Base-by-base conservation (phyloP, 1,140 invertebrate genomes). In the Eulimnadia texana region DNA sequence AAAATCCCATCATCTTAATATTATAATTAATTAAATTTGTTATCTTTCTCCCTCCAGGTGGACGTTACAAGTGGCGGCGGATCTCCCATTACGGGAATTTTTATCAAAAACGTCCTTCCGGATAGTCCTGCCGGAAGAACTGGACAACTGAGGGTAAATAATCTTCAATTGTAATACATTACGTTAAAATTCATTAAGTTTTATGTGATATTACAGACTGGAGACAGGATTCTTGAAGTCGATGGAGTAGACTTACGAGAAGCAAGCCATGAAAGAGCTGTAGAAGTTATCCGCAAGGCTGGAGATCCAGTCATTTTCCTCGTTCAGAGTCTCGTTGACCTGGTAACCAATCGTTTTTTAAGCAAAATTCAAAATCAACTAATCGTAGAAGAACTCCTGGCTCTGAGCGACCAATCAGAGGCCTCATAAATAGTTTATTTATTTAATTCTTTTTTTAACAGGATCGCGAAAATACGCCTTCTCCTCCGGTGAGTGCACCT, bases 31-130 rank as follows among this genome's bases (percentile, higher is more conserved):
- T 51, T 23, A 51, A 6, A 22, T 3, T 1, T 6, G n/a, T 51
- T 51, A 47, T n/a, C n/a, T n/a, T 47, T 11, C 42, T 47, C 24
- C 50, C 3, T 51, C 16, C 16, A 57, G 55, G 55, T 57, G 2
- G 55, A 59, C 2, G 55, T 42, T 0, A 23, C 54, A 16, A 57
- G 27, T 54, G 69, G 74, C 53, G 33, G 33, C 33, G 70, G 71
- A 6, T 72, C 71, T 54, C 76, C 78, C 24, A 76, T 96, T 63
- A 86, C 91, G 53, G 95, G 95, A 16, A 98, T 98, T 68, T 98
- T 98, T 72, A 94, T 99, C 66, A 98, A 98, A 74, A 93, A 95
- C 72, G 93, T 99, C 9, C 79, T 97, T 29, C 82, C 88, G 2
- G 84, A 93, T 64, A 97, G 92, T 78, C 93, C 94, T n/a, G 95